Evolutionary conservation across 2,888 invertebrate species (phyloP).

Genomic region (Anticlea derivata): DNA sequence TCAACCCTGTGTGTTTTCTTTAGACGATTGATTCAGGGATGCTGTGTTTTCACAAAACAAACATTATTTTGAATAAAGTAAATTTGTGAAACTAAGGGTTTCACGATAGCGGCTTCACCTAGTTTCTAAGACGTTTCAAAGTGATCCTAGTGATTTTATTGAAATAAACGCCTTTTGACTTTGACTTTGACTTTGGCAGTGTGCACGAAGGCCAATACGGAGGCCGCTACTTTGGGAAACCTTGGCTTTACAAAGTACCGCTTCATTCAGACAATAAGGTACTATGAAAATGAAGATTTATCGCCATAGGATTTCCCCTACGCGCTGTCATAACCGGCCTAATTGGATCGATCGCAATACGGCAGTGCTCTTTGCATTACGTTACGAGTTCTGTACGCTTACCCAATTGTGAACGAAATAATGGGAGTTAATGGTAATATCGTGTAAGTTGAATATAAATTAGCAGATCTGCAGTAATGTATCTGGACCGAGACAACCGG

Average conservation of each 20-base stretch:
- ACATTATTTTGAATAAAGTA: too few species aligned
- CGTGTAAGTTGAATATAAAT: slow-evolving; percentile 46
- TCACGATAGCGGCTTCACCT: too few species aligned
- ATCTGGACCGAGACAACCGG: slow-evolving; percentile 69
- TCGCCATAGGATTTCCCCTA: slow-evolving; percentile 34
- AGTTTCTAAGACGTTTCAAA: too few species aligned
- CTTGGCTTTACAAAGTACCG: slow-evolving; percentile 13
- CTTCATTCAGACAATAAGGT: slow-evolving; percentile 24
- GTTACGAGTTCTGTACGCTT: slow-evolving; percentile 25
- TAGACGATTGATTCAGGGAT: too few species aligned
- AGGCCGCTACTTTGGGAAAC: too few species aligned
- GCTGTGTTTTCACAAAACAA: too few species aligned
- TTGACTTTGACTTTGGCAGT: too few species aligned
- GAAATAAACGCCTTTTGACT: too few species aligned
- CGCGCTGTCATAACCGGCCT: slow-evolving; percentile 33
- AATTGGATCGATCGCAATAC: slow-evolving; percentile 36
- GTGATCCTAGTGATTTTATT: too few species aligned
- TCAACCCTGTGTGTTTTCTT: too few species aligned
- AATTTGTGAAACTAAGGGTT: too few species aligned
- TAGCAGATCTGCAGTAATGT: slow-evolving; percentile 57
- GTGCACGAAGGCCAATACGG: too few species aligned
- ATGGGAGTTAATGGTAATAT: slow-evolving; percentile 28
- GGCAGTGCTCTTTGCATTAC: slow-evolving; percentile 25
- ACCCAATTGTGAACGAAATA: slow-evolving; percentile 21
- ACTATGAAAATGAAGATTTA: slow-evolving; percentile 34